Evolutionary conservation across 2,797 vertebrate species (phyloP).

Genomic region (Lates japonicus): DNA sequence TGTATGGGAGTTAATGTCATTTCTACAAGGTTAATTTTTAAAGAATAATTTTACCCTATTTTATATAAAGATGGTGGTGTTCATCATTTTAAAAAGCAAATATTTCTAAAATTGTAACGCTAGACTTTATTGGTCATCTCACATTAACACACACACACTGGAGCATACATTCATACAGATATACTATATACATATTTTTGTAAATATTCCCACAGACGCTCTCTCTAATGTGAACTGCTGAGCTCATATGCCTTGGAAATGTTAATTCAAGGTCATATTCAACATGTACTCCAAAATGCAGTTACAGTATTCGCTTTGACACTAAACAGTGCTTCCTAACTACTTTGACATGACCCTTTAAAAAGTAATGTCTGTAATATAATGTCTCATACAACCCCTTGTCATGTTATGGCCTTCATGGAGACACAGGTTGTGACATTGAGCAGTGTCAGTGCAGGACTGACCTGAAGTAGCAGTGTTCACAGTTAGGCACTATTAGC

Average conservation of each 20-base stretch:
- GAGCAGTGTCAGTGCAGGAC: background rate
- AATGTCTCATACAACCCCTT: background rate
- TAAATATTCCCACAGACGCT: conserved; percentile 20
- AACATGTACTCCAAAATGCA: background rate
- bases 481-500: conserved; percentile 1
- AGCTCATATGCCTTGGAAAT: conserved; percentile 27
- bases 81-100: conserved; percentile 38
- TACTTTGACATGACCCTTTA: background rate
- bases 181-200: background rate
- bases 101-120: conserved; percentile 35
- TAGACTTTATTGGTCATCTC: conserved; percentile 26
- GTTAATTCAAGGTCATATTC: conserved; percentile 19
- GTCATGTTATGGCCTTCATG: background rate
- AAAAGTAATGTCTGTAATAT: background rate
- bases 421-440: background rate
- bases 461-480: conserved; percentile 1
- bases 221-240: conserved; percentile 40
- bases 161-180: background rate
- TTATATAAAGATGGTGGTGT: conserved; percentile 33
- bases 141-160: conserved; percentile 1
- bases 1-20: conserved; percentile 6
- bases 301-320: conserved; percentile 20
- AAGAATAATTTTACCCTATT: conserved; percentile 34
- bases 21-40: conserved; percentile 27
- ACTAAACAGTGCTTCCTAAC: background rate